Evolutionary conservation across 1,140 invertebrate species (phyloP).

Genomic region (Calliopsis andreniformis): DNA sequence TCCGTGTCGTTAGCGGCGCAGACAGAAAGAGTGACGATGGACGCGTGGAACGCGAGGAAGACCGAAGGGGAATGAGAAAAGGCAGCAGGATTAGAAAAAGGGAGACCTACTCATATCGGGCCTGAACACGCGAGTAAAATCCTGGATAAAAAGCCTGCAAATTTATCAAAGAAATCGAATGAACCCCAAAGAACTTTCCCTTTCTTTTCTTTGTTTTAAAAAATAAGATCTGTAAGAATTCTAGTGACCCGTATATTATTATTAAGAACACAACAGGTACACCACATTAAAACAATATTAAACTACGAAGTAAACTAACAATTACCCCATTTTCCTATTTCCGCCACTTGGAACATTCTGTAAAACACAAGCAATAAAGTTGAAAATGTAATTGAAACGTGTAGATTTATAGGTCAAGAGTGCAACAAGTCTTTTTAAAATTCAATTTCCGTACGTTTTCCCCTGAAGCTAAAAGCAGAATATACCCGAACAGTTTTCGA

Average conservation of each 20-base stretch:
- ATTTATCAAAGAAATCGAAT: conserved; percentile 65
- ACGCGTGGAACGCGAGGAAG: conserved; percentile 25
- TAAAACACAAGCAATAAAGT: too few relatives aligned
- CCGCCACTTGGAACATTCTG: too few relatives aligned
- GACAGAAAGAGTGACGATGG: conserved; percentile 61
- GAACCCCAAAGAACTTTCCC: neutral
- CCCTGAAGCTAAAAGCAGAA: neutral
- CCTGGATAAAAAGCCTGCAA: conserved; percentile 60
- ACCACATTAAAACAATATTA: too few relatives aligned
- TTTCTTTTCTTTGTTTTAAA: neutral
- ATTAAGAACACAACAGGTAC: too few relatives aligned
- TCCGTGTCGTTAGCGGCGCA: conserved; percentile 55
- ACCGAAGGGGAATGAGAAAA: conserved; percentile 19
- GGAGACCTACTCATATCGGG: conserved; percentile 70
- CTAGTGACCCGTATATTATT: too few relatives aligned
- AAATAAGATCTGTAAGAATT: too few relatives aligned
- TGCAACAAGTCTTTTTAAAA: too few relatives aligned
- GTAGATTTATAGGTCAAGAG: too few relatives aligned
- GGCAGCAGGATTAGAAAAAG: conserved; percentile 47
- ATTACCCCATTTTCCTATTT: too few relatives aligned
- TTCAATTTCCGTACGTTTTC: neutral
- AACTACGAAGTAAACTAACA: too few relatives aligned
- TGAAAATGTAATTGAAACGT: too few relatives aligned
- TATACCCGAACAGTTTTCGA: conserved; percentile 9
- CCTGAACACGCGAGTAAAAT: conserved; percentile 64